Base-by-base conservation (phyloP, 2,888 invertebrate genomes). In the Drosophila glabriapex region DNA sequence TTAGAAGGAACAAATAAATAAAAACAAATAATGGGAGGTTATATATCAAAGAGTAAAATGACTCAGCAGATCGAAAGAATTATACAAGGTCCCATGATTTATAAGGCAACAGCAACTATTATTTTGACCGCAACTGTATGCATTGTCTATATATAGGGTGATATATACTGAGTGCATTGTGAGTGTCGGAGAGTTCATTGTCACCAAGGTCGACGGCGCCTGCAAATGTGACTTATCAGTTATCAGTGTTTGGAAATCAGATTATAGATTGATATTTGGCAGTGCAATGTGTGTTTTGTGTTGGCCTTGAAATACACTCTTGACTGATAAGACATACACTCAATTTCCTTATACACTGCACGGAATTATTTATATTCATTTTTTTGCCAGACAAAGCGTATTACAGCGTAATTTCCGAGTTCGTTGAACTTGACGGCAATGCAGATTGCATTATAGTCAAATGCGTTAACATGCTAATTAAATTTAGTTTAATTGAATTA, bases 401-500 rank as follows among this genome's bases (percentile, higher is more conserved):
- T 53, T 43, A 29, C 56, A 62, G 28, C 22, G 25, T 35, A 35
- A 62, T 41, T 62, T 52, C 37, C 50, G 59, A 41, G 75, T 75
- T 69, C 74, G 54, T 66, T 72, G 77, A 87, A 74, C 79, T 60
- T 29, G 16, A 10, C n/a, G 39, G 10, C 41, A 62, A 14, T 68
- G 80, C 85, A 82, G 82, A 76, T 82, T 86, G 82, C 73, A 87
- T 73, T 85, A 78, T 78, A 79, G 79, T 85, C 83, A 80, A 79
- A 52, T 74, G 77, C 74, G 74, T 85, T 86, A 77, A 61, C 78
- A 87, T 87, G 83, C 76, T 80, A 87, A 89, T 82, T 85, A 83
- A 83, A 85, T 88, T 89, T 87, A 87, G 82, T 88, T 87, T 78
- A 85, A 85, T 83, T 89, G 67, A 85, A 84, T 79, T 83, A 81